phyloP scores from a whole-genome alignment of 2,888 invertebrate species.

The Platycheirus albimanus region DNA sequence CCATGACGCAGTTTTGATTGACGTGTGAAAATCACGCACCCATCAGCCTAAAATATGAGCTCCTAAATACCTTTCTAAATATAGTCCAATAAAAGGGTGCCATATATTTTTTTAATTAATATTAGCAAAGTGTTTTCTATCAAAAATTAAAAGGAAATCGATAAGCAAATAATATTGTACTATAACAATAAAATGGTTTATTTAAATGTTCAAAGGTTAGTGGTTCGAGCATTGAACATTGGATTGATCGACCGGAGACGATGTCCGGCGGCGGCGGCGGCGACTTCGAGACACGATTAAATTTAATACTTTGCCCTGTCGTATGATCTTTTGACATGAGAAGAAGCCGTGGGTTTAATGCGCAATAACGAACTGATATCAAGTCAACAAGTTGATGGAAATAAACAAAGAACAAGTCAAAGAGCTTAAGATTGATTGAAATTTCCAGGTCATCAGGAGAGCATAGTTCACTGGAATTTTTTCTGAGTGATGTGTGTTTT shows the following conservation, averaged over 20 bases:
- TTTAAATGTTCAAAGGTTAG: constrained; percentile 17
- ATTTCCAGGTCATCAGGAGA: background rate
- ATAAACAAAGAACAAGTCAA: background rate
- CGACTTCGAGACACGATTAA: constrained; percentile 12
- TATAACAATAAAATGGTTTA: background rate
- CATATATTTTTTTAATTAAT: background rate
- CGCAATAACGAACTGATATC: background rate
- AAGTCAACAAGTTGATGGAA: background rate
- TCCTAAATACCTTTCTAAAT: background rate
- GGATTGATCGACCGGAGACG: constrained; percentile 12
- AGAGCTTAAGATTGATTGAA: background rate
- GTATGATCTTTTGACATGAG: constrained; percentile 27
- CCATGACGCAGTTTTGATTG: background rate
- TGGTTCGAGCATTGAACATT: constrained; percentile 21
- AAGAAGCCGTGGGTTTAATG: background rate
- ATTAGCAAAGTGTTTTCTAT: no score
- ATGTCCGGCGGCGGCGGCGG: no score
- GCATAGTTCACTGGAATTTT: no score
- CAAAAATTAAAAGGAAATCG: no score
- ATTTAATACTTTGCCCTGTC: background rate
- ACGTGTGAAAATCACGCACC: no score
- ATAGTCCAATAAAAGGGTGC: background rate
- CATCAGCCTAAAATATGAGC: background rate
- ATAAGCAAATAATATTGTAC: background rate
- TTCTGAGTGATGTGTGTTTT: no score